These are phyloP conservation scores for Caenorhabditis angaria DNA, from an alignment of 2,888 invertebrate genomes.

Conservation along the genomic window DNA sequence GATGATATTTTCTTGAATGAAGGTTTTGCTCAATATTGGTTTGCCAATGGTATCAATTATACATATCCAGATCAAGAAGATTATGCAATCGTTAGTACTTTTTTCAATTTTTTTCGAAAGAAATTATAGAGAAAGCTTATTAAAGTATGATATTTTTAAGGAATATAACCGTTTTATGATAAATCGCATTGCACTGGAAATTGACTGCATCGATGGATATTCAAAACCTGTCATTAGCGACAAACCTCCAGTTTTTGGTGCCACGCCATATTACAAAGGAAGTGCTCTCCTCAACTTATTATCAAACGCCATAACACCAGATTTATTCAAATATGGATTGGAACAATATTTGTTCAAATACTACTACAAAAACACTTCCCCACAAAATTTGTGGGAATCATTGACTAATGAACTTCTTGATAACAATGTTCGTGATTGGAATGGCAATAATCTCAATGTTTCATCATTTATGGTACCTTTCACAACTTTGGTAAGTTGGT, in stretches of 20 bases:
- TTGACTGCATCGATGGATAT: constrained; percentile 23
- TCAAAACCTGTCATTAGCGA: constrained; percentile 40
- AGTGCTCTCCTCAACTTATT: constrained; percentile 40
- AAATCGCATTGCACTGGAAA: constrained; percentile 33
- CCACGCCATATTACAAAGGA: constrained; percentile 42
- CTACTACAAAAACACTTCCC: constrained; percentile 21
- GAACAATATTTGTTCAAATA: constrained; percentile 11
- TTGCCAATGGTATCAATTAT: constrained; percentile 38
- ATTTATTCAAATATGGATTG: constrained; percentile 24
- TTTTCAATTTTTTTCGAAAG: not conserved
- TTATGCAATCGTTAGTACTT: constrained; percentile 39
- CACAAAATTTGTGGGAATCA: constrained; percentile 21
- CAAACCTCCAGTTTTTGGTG: constrained; percentile 35
- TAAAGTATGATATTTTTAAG: constrained; percentile 11
- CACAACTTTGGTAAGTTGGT: constrained; percentile 15
- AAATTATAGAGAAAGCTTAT: not conserved
- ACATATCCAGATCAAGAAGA: constrained; percentile 43
- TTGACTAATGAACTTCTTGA: constrained; percentile 17
- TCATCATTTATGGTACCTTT: constrained; percentile 39
- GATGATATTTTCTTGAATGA: constrained; percentile 59
- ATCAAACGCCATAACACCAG: constrained; percentile 21
- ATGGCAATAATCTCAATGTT: constrained; percentile 37
- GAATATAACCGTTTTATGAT: constrained; percentile 37
- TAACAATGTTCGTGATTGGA: constrained; percentile 43
- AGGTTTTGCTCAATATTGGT: constrained; percentile 59